Evolutionary conservation across 2,113 vertebrate species (phyloP).

Genomic region (Eretmochelys imbricata): DNA sequence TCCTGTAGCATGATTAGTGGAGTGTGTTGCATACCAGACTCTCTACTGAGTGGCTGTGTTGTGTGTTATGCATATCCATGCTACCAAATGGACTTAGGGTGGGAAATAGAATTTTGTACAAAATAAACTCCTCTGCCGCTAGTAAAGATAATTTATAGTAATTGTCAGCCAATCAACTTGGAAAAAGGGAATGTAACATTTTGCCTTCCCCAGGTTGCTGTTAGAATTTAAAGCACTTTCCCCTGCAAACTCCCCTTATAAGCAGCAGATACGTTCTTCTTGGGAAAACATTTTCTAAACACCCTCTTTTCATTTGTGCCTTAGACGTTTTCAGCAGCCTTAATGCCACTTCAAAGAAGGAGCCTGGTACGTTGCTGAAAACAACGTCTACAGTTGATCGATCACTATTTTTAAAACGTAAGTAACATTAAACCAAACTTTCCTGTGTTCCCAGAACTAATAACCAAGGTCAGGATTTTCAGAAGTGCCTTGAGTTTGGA

Average conservation of each 20-base stretch:
- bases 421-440: conserved; percentile 30
- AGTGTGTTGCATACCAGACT: neutral
- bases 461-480: neutral
- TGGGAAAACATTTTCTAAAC: neutral
- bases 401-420: conserved; percentile 78
- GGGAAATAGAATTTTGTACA: neutral
- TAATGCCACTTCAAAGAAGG: conserved; percentile 37
- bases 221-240: neutral
- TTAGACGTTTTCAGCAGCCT: conserved; percentile 71
- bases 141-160: neutral
- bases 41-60: neutral
- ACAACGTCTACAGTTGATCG: conserved; percentile 55
- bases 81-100: accelerated
- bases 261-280: neutral
- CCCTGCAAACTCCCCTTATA: neutral
- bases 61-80: neutral
- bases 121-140: neutral
- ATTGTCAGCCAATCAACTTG: neutral
- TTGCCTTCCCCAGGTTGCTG: neutral
- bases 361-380: conserved; percentile 73
- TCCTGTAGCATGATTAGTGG: neutral
- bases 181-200: neutral
- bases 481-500: neutral
- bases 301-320: conserved; percentile 7
- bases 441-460: neutral